Base-by-base conservation (phyloP, 2,888 invertebrate species). In the Tetramorium bicarinatum region DNA sequence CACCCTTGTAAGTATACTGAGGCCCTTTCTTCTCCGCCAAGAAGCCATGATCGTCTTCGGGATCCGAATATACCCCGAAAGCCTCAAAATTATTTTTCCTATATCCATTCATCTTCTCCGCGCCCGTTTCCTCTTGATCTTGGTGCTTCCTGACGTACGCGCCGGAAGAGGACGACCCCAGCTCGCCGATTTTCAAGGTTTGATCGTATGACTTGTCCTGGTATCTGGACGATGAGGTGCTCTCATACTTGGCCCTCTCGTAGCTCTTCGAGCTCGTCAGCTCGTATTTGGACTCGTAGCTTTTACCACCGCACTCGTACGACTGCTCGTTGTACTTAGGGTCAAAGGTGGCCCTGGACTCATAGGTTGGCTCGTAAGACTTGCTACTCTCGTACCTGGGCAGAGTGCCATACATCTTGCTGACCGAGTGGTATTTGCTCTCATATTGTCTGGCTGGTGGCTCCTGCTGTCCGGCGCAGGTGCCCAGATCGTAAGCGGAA, bases 31-130 rank as follows among this genome's bases (percentile, higher is more conserved):
- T 95, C 25, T 94, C 93, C 0, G 94, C 85, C 29, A 92, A 75
- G 81, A 95, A 95, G 0, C 95, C 95, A 76, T 95, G 95, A 72
- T 95, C 95, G 62, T 95, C 95, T 84, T 95, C 95, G 0, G 94
- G 94, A 83, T 95, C 95, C 13, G 95, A 94, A 41, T 95, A 95
- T 18, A 95, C 95, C 0, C 95, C 95, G 74, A 94, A 95, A n/a
- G 94, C 94, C 81, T 95, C 95, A 74, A 95, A 95, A 74, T 95
- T 95, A 80, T 94, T 95, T 88, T 94, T 95, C 82, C 94, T 91
- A 72, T 94, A 95, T 0, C 95, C 95, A 80, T 95, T 95, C 86
- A 94, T 93, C 84, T 95, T 95, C 79, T 94, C 94, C 69, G 85
- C 90, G 34, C 18, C 52, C 0, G 83, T 86, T 38, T 92, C 92